Base-by-base conservation (phyloP, 2,888 invertebrate genomes). In the Drosophila crucigera region DNA sequence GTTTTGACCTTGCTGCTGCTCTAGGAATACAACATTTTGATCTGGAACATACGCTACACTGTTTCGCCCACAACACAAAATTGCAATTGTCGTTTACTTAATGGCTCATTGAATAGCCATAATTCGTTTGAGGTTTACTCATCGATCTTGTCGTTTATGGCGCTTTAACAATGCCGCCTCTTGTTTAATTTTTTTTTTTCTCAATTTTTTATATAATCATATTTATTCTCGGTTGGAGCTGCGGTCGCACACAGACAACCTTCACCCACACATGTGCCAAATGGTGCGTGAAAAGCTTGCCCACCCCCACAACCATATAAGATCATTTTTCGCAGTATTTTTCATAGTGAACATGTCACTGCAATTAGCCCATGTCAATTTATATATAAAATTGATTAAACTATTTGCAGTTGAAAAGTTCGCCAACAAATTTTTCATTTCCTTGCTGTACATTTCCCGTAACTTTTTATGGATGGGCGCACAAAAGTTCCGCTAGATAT, bases 211-310 rank as follows among this genome's bases (percentile, higher is more conserved):
- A 52, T 63, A 64, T 64, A 63, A 67, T 76, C 76, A 63, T 49
- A 76, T 59, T 63, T 53, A 56, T 69, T 72, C 72, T 56, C 37
- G 58, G 54, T 49, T 47, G 39, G n/a, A n/a, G 39, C 59, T 71
- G 81, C 55, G 79, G 73, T 82, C 71, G 35, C 58, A 61, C 70
- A 73, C 58, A 81, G 65, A 77, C 77, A 83, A 73, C 85, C 85
- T 85, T 85, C 85, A 88, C 89, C 85, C 89, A 88, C 85, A 79
- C 85, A 76, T 67, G 59, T 62, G 82, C 41, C 83, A 72, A 80
- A 78, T 88, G 82, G 65, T 78, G 89, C 85, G 72, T 88, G 78
- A 76, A 80, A 75, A 77, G 58, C 61, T 63, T 16, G 76, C 76
- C 37, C 50, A 78, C 68, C 35, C 43, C 39, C 43, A 75, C 25